Percentiles rank a stretch among this genome's conserved stretches.
phyloP scores from a whole-genome alignment of 2,888 invertebrate genomes.

The Nipponacmea schrenckii region DNA sequence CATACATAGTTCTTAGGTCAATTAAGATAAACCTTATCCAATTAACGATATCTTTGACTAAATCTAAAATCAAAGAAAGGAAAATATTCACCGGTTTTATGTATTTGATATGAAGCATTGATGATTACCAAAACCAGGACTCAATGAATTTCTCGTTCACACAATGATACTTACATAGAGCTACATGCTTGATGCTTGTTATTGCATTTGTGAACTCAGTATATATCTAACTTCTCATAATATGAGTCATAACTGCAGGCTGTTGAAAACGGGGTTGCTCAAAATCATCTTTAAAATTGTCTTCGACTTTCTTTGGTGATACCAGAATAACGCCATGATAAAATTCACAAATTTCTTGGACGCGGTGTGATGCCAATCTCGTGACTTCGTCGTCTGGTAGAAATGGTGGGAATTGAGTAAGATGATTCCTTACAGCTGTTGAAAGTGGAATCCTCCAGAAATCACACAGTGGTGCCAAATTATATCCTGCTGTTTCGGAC shows the following conservation, averaged over 20 bases:
- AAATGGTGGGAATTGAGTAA: background rate
- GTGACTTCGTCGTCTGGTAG: slow-evolving; percentile 4
- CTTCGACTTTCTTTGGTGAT: background rate
- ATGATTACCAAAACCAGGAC: too few relatives aligned
- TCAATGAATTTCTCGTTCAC: too few relatives aligned
- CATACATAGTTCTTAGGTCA: too few relatives aligned
- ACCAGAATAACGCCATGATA: background rate
- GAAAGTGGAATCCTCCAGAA: background rate
- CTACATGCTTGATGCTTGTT: too few relatives aligned
- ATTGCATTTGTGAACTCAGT: too few relatives aligned
- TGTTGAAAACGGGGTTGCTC: background rate
- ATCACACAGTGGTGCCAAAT: background rate
- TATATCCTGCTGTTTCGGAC: background rate
- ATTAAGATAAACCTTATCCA: too few relatives aligned
- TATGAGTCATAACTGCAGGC: background rate
- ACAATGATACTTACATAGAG: too few relatives aligned
- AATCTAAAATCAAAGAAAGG: too few relatives aligned
- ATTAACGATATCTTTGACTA: too few relatives aligned
- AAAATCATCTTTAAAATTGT: background rate
- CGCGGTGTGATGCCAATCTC: background rate
- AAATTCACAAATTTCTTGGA: background rate
- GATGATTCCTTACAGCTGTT: background rate
- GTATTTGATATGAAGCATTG: too few relatives aligned
- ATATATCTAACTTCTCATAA: background rate
- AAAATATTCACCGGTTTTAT: too few relatives aligned